Evolutionary conservation across 2,113 vertebrate genomes (phyloP).

Genomic region (Microcebus lehilahytsara): DNA sequence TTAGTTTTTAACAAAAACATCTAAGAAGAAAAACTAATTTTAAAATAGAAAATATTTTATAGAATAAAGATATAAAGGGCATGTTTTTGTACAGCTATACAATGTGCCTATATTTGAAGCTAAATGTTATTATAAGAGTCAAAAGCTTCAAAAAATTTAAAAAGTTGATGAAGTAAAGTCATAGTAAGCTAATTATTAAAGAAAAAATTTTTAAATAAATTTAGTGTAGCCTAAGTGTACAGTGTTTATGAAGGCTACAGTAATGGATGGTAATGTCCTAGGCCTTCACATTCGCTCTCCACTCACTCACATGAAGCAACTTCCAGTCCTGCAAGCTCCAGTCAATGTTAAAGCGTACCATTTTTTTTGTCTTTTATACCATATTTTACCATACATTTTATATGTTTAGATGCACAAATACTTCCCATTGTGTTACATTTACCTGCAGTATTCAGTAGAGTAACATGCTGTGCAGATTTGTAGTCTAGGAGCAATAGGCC

Average conservation of each 20-base stretch:
- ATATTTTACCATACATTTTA: background rate
- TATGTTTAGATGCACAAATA: background rate
- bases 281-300: background rate
- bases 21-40: background rate
- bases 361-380: background rate
- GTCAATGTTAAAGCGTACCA: rapidly evolving
- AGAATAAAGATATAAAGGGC: background rate
- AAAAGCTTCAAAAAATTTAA: background rate
- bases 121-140: background rate
- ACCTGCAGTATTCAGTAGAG: background rate
- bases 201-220: background rate
- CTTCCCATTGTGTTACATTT: background rate
- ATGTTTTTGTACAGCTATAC: background rate
- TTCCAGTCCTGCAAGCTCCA: background rate
- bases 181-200: background rate
- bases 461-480: background rate
- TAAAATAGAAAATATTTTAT: background rate
- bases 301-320: background rate
- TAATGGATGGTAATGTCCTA: background rate
- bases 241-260: background rate
- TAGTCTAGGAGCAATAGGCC: no score
- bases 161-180: background rate
- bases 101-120: background rate
- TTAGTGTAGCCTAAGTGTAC: background rate
- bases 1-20: background rate